Percentiles rank a stretch among this genome's conserved stretches.
phyloP scores from a whole-genome alignment of 2,113 vertebrate species.

The Apteryx mantelli region DNA sequence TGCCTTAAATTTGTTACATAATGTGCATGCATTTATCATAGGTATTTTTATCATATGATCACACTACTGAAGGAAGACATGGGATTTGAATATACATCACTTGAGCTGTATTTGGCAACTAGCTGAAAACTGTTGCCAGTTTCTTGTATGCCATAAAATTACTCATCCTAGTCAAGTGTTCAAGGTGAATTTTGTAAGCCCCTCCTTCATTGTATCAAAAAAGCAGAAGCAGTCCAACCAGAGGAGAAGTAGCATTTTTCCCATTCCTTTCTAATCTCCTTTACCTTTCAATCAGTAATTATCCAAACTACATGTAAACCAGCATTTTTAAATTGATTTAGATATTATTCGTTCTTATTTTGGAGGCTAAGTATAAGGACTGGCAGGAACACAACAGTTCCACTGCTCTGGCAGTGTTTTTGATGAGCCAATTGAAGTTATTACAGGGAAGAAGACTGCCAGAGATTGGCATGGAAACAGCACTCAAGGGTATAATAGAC shows the following conservation, averaged over 20 bases:
- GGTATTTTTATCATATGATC: background rate
- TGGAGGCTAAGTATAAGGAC: background rate
- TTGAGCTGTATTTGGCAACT: background rate
- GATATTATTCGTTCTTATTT: background rate
- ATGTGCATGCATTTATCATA: background rate
- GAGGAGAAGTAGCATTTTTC: background rate
- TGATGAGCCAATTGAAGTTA: background rate
- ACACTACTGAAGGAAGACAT: background rate
- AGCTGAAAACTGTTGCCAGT: background rate
- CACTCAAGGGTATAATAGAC: background rate
- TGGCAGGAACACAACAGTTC: background rate
- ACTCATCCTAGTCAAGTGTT: background rate
- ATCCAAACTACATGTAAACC: background rate
- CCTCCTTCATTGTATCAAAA: background rate
- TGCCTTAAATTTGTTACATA: background rate
- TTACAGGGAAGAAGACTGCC: background rate
- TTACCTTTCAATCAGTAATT: background rate
- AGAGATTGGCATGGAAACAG: background rate
- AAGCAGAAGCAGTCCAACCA: background rate
- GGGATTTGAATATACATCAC: background rate
- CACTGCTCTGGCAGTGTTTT: background rate
- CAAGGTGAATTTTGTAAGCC: background rate
- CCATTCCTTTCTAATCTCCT: background rate
- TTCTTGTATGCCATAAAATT: background rate
- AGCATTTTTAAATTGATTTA: background rate